Evolutionary conservation across 1,140 invertebrate genomes (phyloP).

Genomic region (Ridgeia piscesae): DNA sequence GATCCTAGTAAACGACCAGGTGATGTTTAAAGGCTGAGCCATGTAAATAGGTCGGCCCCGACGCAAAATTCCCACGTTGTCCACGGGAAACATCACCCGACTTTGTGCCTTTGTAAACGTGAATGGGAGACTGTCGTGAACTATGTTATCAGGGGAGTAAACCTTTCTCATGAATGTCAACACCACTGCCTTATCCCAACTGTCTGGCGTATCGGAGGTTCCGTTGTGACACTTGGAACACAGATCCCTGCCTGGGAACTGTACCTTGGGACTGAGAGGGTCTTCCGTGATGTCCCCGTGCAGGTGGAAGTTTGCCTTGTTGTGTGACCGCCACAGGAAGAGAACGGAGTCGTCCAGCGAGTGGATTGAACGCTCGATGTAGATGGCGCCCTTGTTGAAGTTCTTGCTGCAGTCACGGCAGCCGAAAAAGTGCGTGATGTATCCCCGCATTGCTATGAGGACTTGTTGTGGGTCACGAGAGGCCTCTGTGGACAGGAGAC

Average conservation of each 20-base stretch:
- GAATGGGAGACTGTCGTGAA: neutral
- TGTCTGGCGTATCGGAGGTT: neutral
- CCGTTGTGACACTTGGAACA: conserved; percentile 70
- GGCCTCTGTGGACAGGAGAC: conserved; percentile 34
- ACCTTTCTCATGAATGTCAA: neutral
- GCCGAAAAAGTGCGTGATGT: conserved; percentile 91
- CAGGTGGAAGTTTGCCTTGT: conserved; percentile 81
- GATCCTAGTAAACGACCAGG: neutral
- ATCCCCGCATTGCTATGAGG: conserved; percentile 80
- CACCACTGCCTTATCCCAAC: conserved; percentile 12
- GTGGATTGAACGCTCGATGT: conserved; percentile 70
- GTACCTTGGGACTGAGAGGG: conserved; percentile 83
- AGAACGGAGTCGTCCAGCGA: conserved; percentile 75
- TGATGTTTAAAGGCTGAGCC: neutral
- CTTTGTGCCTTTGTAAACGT: neutral
- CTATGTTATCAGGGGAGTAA: neutral
- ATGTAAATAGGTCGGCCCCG: neutral
- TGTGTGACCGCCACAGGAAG: conserved; percentile 95
- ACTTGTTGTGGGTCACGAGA: conserved; percentile 65
- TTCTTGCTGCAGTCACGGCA: conserved; percentile 86
- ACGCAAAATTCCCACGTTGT: neutral
- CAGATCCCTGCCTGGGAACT: conserved; percentile 75
- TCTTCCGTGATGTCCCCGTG: conserved; percentile 87
- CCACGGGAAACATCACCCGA: neutral
- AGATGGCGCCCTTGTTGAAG: conserved; percentile 71